Evolutionary conservation across 2,888 invertebrate genomes (phyloP).

Genomic region (Synergus itoensis): DNA sequence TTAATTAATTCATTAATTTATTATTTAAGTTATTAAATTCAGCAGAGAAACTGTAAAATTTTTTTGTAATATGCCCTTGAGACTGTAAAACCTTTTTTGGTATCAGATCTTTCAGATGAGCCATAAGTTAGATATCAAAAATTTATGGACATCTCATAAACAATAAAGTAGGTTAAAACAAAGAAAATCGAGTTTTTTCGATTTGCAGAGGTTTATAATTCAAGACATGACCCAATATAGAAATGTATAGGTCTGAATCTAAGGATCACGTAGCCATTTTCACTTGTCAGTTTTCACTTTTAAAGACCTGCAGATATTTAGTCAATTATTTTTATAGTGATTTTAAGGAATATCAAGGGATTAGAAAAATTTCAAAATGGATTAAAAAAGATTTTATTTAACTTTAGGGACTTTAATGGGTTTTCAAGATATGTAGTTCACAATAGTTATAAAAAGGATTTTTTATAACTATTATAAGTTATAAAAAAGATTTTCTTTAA

Average conservation of each 20-base stretch:
- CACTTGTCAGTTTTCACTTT: conserved; percentile 18
- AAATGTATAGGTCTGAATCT: too few species aligned
- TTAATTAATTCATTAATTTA: background rate
- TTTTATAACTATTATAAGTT: too few species aligned
- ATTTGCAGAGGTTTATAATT: background rate
- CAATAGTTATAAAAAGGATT: too few species aligned
- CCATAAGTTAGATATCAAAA: background rate
- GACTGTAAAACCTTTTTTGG: background rate
- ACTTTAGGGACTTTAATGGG: too few species aligned
- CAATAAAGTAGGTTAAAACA: background rate
- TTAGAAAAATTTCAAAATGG: too few species aligned
- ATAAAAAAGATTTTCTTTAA: too few species aligned
- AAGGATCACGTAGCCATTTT: background rate
- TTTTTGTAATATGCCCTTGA: background rate
- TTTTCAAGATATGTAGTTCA: too few species aligned
- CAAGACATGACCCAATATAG: background rate
- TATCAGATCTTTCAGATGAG: background rate
- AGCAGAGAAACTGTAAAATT: background rate
- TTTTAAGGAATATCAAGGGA: too few species aligned
- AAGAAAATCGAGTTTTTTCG: background rate
- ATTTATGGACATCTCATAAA: background rate
- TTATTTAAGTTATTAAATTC: background rate
- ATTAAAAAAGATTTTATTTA: too few species aligned
- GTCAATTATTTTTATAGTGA: background rate
- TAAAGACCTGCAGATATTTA: background rate